Percentiles rank a stretch among this genome's conserved stretches.
Conservation (phyloP, 2,113 vertebrate species). For the Tonatia bakeri region DNA sequence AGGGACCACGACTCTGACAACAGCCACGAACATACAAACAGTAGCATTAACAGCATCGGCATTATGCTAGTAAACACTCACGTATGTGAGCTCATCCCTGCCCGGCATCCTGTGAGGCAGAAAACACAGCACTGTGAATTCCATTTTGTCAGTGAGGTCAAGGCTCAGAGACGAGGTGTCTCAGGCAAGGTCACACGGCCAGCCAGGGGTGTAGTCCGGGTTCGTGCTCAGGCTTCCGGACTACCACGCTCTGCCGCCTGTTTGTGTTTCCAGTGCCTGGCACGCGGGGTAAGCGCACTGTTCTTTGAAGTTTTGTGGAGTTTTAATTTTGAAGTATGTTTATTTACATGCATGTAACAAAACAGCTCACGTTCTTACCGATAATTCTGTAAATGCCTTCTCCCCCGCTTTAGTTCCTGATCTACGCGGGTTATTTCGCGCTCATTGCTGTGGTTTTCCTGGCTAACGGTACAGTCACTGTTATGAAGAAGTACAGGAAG, state of each 20-base stretch:
- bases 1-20: not conserved
- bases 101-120: not conserved
- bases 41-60: not conserved
- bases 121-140: not conserved
- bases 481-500: conserved; percentile 76
- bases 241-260: not conserved
- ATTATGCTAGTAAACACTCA: not conserved
- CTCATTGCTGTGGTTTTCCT: conserved; percentile 90
- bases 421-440: conserved; percentile 92
- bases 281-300: not conserved
- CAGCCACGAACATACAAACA: not conserved
- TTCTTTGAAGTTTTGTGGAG: not conserved
- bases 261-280: not conserved
- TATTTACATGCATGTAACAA: not conserved
- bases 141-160: not conserved
- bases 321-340: not conserved
- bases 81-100: not conserved
- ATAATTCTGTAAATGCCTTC: not conserved
- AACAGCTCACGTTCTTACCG: not conserved
- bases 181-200: not conserved
- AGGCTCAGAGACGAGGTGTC: not conserved
- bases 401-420: conserved; percentile 85
- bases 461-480: conserved; percentile 81
- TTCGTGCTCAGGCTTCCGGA: not conserved
- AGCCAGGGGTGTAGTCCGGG: not conserved